Percentiles rank a stretch among this genome's conserved stretches.
Conservation (phyloP, 2,797 vertebrate genomes). For the Rhynchonycteris naso region DNA sequence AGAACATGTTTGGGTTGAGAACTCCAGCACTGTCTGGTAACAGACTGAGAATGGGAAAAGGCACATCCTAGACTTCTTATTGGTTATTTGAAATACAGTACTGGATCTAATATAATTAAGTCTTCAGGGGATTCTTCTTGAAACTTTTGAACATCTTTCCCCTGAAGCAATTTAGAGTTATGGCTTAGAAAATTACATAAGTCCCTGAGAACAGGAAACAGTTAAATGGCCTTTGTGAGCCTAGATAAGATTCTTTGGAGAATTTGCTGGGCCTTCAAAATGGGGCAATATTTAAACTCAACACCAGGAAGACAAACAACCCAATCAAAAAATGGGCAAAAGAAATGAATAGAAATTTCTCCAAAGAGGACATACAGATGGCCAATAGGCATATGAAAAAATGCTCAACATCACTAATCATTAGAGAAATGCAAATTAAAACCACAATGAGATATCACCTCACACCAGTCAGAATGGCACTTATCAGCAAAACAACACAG, state of each 20-base stretch:
- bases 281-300: background rate
- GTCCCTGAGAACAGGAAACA: slow-evolving; percentile 44
- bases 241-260: slow-evolving; percentile 47
- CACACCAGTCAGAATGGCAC: too few species aligned
- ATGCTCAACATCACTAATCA: too few species aligned
- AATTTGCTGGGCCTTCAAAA: background rate
- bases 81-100: slow-evolving; percentile 35
- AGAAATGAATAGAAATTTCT: too few species aligned
- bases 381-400: too few species aligned
- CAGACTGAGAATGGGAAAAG: background rate
- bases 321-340: too few species aligned
- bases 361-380: too few species aligned
- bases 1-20: background rate
- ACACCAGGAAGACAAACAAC: too few species aligned
- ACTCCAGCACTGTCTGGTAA: background rate
- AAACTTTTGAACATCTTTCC: slow-evolving; percentile 42
- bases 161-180: slow-evolving; percentile 58
- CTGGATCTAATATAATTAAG: slow-evolving; percentile 64
- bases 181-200: slow-evolving; percentile 23
- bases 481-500: too few species aligned
- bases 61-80: background rate
- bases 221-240: slow-evolving; percentile 58
- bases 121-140: slow-evolving; percentile 66
- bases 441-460: too few species aligned
- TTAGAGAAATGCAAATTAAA: too few species aligned